Evolutionary conservation across 2,113 vertebrate species (phyloP), one percentile per base, ranked within the genome.

Genomic region (Lepisosteus oculatus): DNA sequence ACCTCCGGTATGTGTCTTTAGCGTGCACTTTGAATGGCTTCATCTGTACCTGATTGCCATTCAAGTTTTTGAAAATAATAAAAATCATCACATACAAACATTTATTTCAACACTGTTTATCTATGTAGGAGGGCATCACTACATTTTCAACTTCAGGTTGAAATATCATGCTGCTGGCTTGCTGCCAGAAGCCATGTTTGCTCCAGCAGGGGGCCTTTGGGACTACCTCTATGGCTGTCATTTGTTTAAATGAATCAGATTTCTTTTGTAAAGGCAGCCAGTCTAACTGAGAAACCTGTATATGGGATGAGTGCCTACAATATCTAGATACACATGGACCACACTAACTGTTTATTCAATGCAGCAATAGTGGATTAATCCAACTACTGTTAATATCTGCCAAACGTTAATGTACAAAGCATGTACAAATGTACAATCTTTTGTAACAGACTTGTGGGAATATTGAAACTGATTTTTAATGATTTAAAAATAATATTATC

Each of bases 211-310:
- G 42, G 62, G 62, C 17, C 9, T 42, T 15, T 42, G 17, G n/a
- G 42, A 65, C 62, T 42, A 29, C 29, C 8, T 65, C 62, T 29
- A 65, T 74, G 65, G 61, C 57, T 73, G 68, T 71, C 55, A 78
- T 76, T 73, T 78, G 68, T 74, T 78, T 70, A 73, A 78, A 75
- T 81, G 77, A 79, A 77, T 76, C 55, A 75, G 67, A 72, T 47
- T 73, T 74, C 65, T 70, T 71, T 64, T 72, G 67, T 72, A 75
- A 77, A 75, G 72, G 70, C 72, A 76, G 17, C 62, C 62, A 65
- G n/a, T 12, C 62, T 43, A 4, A 8, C 57, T 13, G 12, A 3
- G 3, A 59, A 6, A 59, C 47, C 47, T 51, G 57, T 59, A n/a
- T 59, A 8, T 59, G 57, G 57, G n/a, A 13, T 59, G 57, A 59